These are phyloP conservation scores for Gymnosoma rotundatum DNA, from an alignment of 2,888 invertebrate genomes.

Conservation along the genomic window DNA sequence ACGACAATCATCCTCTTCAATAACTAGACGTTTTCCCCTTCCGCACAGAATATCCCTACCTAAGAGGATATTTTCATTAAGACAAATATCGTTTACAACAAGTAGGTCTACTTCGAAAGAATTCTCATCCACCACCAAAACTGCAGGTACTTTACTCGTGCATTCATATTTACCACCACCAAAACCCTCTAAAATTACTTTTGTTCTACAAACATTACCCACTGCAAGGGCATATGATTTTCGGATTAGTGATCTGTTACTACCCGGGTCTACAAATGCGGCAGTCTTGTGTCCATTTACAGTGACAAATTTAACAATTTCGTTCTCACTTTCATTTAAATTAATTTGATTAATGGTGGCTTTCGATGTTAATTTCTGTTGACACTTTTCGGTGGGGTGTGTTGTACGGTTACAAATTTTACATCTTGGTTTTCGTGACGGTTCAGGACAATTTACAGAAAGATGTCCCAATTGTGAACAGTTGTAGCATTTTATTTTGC, in stretches of 20 bases:
- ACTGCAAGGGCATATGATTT: slow-evolving; percentile 50
- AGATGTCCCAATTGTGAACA: slow-evolving; percentile 30
- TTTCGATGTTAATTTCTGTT: neutral
- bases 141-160: slow-evolving; percentile 43
- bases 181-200: slow-evolving; percentile 40
- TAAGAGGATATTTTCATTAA: slow-evolving; percentile 50
- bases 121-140: slow-evolving; percentile 52
- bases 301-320: slow-evolving; percentile 19
- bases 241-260: slow-evolving; percentile 48
- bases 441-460: slow-evolving; percentile 50
- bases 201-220: slow-evolving; percentile 11
- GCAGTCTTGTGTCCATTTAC: slow-evolving; percentile 5
- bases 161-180: slow-evolving; percentile 50
- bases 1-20: slow-evolving; percentile 52
- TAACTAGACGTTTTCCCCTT: slow-evolving; percentile 48
- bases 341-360: slow-evolving; percentile 30
- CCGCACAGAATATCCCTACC: slow-evolving; percentile 53
- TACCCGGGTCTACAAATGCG: slow-evolving; percentile 58
- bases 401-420: too few relatives aligned
- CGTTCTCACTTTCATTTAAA: neutral
- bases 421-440: slow-evolving; percentile 25
- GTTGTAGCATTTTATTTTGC: slow-evolving; percentile 29
- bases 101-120: slow-evolving; percentile 44
- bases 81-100: slow-evolving; percentile 49
- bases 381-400: slow-evolving; percentile 14